Evolutionary conservation across 2,888 invertebrate species (phyloP), one percentile per base, ranked within the genome.

Genomic region (Noctuana brunneofusca): DNA sequence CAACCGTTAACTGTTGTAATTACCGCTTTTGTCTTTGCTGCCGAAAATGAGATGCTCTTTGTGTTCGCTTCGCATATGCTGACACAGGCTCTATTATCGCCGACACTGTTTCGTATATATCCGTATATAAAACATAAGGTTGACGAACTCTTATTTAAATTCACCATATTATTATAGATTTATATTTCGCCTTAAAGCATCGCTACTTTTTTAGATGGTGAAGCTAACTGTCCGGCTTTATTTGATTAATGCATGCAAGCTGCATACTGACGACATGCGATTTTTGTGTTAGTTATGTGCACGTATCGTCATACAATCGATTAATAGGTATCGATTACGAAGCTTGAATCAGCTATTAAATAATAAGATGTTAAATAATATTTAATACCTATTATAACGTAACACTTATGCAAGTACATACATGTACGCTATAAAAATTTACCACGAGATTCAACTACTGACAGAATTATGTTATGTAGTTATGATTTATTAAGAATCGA

Each of bases 21-120:
- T 86, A 78, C 79, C 68, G 82, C 85, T 84, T 86, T 87, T 87
- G 87, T 87, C 86, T 87, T 85, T 85, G 81, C 76, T 77, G 79
- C 78, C 82, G 78, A 83, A 83, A 83, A 84, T 86, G 83, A 86
- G 83, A 79, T 76, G 77, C 76, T 79, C 81, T 84, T 86, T 84
- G 84, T 85, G 73, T 66, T 55, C 76, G 75, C 70, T 73, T 76
- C 73, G 76, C 74, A 75, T 77, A 76, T 73, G 76, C 79, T 79
- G 83, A 81, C 81, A 76, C 71, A 64, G 70, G 68, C 72, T 75
- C 76, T 76, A 78, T 80, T 79, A 80, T 77, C 38, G 71, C 67
- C 62, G 56, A 52, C 65, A 57, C 58, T 67, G 63, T 63, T 55
- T 35, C 62, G 27, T 46, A 57, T 64, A 58, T 63, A 64, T 66